Evolutionary conservation across 1,140 invertebrate species (phyloP).

Genomic region (Aricia agestis): DNA sequence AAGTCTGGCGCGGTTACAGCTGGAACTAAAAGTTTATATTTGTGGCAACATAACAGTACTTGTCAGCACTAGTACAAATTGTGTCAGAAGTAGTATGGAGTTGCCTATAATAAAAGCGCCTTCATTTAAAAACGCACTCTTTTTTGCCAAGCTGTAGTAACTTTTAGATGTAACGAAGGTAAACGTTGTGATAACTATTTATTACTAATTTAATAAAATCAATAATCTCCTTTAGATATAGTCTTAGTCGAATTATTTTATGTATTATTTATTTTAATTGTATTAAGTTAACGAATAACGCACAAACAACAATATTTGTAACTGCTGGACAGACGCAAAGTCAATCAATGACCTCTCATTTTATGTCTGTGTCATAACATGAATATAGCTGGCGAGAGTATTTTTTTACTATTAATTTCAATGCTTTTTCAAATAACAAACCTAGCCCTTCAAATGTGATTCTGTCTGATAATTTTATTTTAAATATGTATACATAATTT

Average conservation of each 20-base stretch:
- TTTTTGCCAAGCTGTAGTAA: not conserved
- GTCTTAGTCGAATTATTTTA: not conserved
- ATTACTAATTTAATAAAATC: slow-evolving; percentile 9
- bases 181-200: slow-evolving; percentile 12
- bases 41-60: too few species aligned
- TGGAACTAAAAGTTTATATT: too few species aligned
- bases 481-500: not conserved
- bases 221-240: not conserved
- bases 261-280: not conserved
- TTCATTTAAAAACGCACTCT: too few species aligned
- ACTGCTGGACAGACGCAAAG: not conserved
- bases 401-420: too few species aligned
- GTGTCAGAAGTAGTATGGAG: too few species aligned
- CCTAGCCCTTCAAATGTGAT: too few species aligned
- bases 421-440: too few species aligned
- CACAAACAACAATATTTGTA: not conserved
- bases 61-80: not conserved
- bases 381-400: not conserved
- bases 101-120: too few species aligned
- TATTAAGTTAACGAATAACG: not conserved
- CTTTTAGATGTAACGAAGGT: not conserved
- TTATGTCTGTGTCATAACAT: not conserved
- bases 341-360: not conserved
- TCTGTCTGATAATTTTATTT: not conserved
- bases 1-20: too few species aligned